Evolutionary conservation across 2,113 vertebrate genomes (phyloP), one percentile per base, ranked within the genome.

Genomic region (Xiphorhynchus elegans): DNA sequence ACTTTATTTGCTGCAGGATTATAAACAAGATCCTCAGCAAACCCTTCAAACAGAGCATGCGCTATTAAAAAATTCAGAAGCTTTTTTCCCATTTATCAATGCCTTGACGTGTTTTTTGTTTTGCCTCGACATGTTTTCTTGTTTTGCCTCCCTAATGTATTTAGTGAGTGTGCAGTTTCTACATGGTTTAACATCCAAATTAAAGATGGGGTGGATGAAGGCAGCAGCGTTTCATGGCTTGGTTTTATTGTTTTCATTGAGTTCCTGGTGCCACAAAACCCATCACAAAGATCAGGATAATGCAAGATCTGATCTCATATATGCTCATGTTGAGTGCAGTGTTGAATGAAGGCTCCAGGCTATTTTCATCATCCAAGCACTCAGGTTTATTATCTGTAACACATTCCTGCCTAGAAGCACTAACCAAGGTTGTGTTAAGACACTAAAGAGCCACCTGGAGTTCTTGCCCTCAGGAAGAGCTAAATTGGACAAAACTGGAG

Each of bases 1-100:
- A 80, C 91, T 97, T 96, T 84, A 83, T 96, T 97, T 98, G 94
- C 95, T 96, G 31, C 47, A 68, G 96, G 86, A 91, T 97, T 96
- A 95, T 86, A 97, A 97, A 93, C 91, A 93, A 90, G 91, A 87
- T 93, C 88, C 55, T 96, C 78, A 55, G 78, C 92, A 90, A 96
- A 93, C 70, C 59, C 85, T 94, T 87, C 91, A 95, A 74, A 89
- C 16, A 42, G 78, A 96, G 84, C 82, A 91, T 26, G 76, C 10
- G 6, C 59, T 78, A 79, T 68, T 78, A 70, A 93, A 95, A 94
- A 59, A 92, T 6, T 60, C 86, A 94, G 82, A 76, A 82, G 58
- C 40, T 8, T 26, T 80, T 91, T 75, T 73, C 77, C 58, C 63
- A 7, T 80, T 70, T 93, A n/a, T 24, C 20, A 72, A 81, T 92